phyloP scores from a whole-genome alignment of 2,888 invertebrate genomes.

The Cordilura impudica region DNA sequence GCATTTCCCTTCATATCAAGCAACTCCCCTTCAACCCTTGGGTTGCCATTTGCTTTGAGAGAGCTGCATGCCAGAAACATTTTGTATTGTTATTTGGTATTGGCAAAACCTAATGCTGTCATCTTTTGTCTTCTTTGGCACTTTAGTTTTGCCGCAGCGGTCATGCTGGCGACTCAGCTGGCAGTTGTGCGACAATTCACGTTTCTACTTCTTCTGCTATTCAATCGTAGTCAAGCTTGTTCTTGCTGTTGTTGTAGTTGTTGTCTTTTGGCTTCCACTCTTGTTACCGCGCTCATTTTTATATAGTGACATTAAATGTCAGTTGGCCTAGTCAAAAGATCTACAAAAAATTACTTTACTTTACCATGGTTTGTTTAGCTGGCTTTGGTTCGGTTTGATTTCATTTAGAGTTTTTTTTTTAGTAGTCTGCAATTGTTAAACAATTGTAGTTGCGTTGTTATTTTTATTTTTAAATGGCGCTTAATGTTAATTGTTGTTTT shows the following conservation, averaged over 20 bases:
- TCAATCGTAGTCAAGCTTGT: neutral
- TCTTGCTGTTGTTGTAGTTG: neutral
- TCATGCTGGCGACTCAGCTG: conserved; percentile 64
- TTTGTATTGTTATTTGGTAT: conserved; percentile 32
- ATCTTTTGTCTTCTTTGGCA: conserved; percentile 63
- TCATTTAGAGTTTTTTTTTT: conserved; percentile 44
- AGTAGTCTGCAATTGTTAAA: conserved; percentile 41
- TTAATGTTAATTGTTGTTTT: conserved; percentile 65
- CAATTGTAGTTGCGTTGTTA: conserved; percentile 51
- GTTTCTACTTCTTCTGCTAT: conserved; percentile 41
- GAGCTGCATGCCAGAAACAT: neutral
- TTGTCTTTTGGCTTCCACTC: conserved; percentile 3
- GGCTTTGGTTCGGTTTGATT: conserved; percentile 19
- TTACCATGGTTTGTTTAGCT: conserved; percentile 12
- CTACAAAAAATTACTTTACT: conserved; percentile 42
- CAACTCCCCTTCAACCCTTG: neutral
- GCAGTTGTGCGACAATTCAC: conserved; percentile 63
- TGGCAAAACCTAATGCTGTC: conserved; percentile 62
- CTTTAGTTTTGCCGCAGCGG: conserved; percentile 63
- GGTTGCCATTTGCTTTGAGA: neutral
- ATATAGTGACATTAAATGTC: conserved; percentile 64
- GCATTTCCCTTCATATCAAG: neutral
- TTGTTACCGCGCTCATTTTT: conserved; percentile 36
- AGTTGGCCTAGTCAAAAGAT: conserved; percentile 56
- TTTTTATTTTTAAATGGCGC: conserved; percentile 57